Base-by-base conservation (phyloP, 2,797 vertebrate genomes). In the Staurois parvus region DNA sequence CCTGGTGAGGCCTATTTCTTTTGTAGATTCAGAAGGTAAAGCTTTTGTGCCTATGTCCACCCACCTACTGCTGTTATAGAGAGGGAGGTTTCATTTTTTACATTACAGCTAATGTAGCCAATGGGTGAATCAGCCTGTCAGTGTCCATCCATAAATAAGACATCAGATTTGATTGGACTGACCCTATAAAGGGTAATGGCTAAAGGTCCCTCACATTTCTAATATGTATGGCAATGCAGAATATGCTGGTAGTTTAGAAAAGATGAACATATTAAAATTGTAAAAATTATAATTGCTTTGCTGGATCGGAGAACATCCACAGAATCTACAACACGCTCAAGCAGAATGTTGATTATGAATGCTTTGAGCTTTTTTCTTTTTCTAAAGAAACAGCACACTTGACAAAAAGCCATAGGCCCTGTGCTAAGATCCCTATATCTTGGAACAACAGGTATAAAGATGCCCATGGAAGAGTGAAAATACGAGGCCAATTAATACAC, bases 241-340 rank as follows among this genome's bases (percentile, higher is more conserved):
- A 29, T 29, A 17, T 79, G 77, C 62, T 79, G 40, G 77, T 30
- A 40, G 1, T 69, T 19, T 24, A 45, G 26, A 68, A 68, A 79
- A 28, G 5, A 45, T 11, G 1, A 45, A 2, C 45, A 11, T 42
- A 64, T n/a, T 32, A 4, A 9, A 21, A 56, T 32, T n/a, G 17
- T 52, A n/a, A 19, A 19, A 8, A 11, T 40, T 34, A 11, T 9
- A 76, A 34, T 76, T 34, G 34, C 28, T 26, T n/a, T 37, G 62
- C n/a, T 64, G 12, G 37, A 77, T 40, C 32, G 19, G 12, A 12
- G 40, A 34, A 73, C 19, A 26, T 73, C 28, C n/a, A 48, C 52
- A 59, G 52, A 24, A 59, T 52, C 15, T 52, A 17, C 48, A 52
- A 17, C 17, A 19, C 48, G 19, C 17, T 17, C 13, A 17, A 4